phyloP scores from a whole-genome alignment of 2,888 invertebrate genomes.

The Dolichomitus sp. region DNA sequence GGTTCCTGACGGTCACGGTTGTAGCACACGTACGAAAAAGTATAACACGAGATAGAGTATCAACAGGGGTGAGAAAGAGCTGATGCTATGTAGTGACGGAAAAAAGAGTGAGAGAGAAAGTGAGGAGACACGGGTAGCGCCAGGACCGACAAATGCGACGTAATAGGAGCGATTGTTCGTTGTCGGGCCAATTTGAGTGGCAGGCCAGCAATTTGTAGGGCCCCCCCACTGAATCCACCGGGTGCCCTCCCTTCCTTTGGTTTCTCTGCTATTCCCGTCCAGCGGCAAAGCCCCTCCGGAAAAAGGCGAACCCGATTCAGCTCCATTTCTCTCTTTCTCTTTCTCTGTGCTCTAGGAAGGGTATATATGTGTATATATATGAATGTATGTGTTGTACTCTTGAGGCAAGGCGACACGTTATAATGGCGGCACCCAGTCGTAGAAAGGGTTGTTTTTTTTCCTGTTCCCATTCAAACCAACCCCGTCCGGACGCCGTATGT shows the following conservation, averaged over 20 bases:
- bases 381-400: constrained; percentile 44
- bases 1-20: constrained; percentile 62
- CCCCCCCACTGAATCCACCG: constrained; percentile 58
- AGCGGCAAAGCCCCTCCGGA: constrained; percentile 73
- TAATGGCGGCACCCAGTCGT: constrained; percentile 67
- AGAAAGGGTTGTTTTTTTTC: constrained; percentile 74
- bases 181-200: constrained; percentile 85
- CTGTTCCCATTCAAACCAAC: constrained; percentile 67
- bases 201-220: constrained; percentile 83
- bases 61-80: constrained; percentile 54
- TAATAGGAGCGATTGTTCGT: constrained; percentile 85
- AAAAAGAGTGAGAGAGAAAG: constrained; percentile 67
- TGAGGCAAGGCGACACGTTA: constrained; percentile 71
- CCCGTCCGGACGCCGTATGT: constrained; percentile 77
- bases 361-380: no score
- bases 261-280: constrained; percentile 52
- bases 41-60: constrained; percentile 66
- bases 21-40: constrained; percentile 64
- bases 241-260: constrained; percentile 57
- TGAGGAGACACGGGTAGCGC: constrained; percentile 70
- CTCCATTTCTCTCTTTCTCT: constrained; percentile 61
- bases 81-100: constrained; percentile 2
- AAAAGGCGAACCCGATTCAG: constrained; percentile 75
- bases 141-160: constrained; percentile 82
- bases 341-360: constrained; percentile 25